Percentiles rank a stretch among this genome's conserved stretches.
Conservation (phyloP, 2,113 vertebrate genomes). For the Silurus asotus region DNA sequence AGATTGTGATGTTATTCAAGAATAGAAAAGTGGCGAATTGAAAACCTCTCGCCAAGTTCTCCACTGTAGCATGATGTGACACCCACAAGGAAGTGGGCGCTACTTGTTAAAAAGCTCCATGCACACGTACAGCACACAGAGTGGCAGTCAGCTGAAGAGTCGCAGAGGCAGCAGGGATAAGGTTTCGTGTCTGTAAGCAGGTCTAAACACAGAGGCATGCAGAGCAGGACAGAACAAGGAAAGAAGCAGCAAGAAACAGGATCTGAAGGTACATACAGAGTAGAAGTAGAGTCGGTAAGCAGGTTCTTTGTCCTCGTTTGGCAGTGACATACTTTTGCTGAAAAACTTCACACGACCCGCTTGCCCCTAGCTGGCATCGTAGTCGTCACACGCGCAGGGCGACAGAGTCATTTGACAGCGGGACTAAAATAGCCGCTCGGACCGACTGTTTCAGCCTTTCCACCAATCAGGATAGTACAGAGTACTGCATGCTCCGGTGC, state of each 20-base stretch:
- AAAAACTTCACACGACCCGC: constrained; percentile 67
- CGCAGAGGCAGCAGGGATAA: constrained; percentile 56
- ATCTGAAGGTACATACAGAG: constrained; percentile 74
- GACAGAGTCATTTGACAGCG: constrained; percentile 72
- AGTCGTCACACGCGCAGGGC: constrained; percentile 59
- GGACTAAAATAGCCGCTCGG: constrained; percentile 72
- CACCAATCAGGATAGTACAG: constrained; percentile 47
- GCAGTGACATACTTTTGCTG: constrained; percentile 70
- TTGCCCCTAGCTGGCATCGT: constrained; percentile 55
- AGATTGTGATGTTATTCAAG: neutral
- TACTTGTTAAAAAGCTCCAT: constrained; percentile 25
- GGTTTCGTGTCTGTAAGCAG: constrained; percentile 59
- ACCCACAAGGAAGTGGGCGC: neutral
- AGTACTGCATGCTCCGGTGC: constrained; percentile 34
- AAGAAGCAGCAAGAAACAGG: constrained; percentile 41
- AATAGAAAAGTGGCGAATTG: neutral
- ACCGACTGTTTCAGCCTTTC: constrained; percentile 66
- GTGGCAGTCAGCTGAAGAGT: neutral
- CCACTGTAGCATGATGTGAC: neutral
- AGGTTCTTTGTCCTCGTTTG: constrained; percentile 71
- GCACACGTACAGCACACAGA: constrained; percentile 44
- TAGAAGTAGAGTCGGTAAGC: constrained; percentile 76
- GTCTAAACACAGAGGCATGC: constrained; percentile 53
- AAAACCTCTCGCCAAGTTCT: neutral
- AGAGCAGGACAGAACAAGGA: constrained; percentile 41